Evolutionary conservation across 2,797 vertebrate genomes (phyloP).

Genomic region (Loris lydekkerianus): DNA sequence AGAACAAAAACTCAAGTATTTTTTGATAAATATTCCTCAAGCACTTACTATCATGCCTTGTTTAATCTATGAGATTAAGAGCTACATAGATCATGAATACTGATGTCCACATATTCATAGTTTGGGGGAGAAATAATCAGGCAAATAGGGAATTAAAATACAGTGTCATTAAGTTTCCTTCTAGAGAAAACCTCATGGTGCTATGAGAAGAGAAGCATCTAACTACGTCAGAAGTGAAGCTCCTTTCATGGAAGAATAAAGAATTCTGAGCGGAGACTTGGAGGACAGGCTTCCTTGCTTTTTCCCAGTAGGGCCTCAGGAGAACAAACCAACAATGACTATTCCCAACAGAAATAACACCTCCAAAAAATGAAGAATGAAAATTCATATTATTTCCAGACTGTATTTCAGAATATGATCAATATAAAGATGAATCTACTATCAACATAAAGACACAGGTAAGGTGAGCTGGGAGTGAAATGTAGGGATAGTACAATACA

Average conservation of each 20-base stretch:
- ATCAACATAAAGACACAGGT: neutral
- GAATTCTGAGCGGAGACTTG: neutral
- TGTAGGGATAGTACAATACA: neutral
- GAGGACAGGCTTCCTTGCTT: neutral
- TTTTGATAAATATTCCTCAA: slow-evolving; percentile 19
- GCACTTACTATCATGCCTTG: neutral
- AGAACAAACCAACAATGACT: slow-evolving; percentile 26
- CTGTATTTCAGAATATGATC: slow-evolving; percentile 28
- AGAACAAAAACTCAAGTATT: neutral
- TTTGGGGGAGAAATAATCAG: neutral
- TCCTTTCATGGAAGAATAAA: neutral
- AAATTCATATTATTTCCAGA: neutral
- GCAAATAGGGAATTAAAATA: neutral
- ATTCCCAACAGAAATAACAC: neutral
- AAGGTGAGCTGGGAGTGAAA: neutral
- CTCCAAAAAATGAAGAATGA: neutral
- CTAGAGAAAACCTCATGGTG: too few species aligned
- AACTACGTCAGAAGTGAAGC: neutral
- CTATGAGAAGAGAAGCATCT: neutral
- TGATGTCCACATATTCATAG: neutral
- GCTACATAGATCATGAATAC: neutral
- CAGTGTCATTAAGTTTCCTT: neutral
- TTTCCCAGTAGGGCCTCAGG: neutral
- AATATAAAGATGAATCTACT: neutral
- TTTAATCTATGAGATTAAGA: slow-evolving; percentile 1